Evolutionary conservation across 1,140 invertebrate species (phyloP).

Genomic region (Heliconius eleuchia): DNA sequence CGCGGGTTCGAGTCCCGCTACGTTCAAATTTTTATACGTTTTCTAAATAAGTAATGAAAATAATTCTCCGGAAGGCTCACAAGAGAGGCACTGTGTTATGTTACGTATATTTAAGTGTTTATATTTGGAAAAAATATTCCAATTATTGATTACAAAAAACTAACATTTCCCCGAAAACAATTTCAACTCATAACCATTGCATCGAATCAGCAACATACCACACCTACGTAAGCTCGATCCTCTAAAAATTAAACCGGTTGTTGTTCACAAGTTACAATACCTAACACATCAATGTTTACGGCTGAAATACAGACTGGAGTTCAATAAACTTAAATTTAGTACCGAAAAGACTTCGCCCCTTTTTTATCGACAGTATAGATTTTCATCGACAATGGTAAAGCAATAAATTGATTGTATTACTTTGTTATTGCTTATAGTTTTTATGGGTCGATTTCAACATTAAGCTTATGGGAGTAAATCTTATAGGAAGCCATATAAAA

Average conservation of each 20-base stretch:
- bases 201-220: too few species aligned
- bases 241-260: background rate
- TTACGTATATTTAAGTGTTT: too few species aligned
- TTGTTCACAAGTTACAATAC: background rate
- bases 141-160: too few species aligned
- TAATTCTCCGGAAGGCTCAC: too few species aligned
- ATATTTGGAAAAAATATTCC: too few species aligned
- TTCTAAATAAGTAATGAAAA: too few species aligned
- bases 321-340: conserved; percentile 66
- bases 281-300: conserved; percentile 60
- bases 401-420: conserved; percentile 49
- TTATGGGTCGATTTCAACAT: conserved; percentile 10
- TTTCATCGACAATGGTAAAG: conserved; percentile 54
- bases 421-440: conserved; percentile 34
- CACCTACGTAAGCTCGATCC: background rate
- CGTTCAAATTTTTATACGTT: too few species aligned
- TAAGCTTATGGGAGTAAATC: background rate
- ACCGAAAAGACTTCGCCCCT: conserved; percentile 43
- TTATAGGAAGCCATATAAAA: conserved; percentile 13
- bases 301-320: conserved; percentile 53
- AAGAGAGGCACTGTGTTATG: too few species aligned
- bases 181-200: too few species aligned
- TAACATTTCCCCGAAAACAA: too few species aligned
- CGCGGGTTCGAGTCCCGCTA: too few species aligned
- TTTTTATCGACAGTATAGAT: conserved; percentile 50